These are phyloP conservation scores for Oophaga sylvatica DNA, from an alignment of 2,797 vertebrate species.

Conservation along the genomic window DNA sequence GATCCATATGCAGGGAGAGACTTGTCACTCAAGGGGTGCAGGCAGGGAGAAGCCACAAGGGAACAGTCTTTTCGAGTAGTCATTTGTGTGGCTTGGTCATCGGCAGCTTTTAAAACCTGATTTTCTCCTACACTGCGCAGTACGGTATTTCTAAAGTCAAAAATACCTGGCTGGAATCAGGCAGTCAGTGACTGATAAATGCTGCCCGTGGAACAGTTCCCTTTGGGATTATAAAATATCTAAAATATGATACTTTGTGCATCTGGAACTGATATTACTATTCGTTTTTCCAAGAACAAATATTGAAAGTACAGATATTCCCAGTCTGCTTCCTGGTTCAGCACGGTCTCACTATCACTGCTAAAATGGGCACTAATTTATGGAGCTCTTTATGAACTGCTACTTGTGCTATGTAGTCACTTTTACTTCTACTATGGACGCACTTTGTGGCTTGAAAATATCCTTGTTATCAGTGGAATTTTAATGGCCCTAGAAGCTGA, in stretches of 20 bases:
- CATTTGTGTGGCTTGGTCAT: no score
- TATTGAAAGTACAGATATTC: background rate
- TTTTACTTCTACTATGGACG: background rate
- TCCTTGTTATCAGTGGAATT: constrained; percentile 11
- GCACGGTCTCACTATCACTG: background rate
- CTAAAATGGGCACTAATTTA: background rate
- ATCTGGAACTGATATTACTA: background rate
- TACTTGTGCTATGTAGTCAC: background rate
- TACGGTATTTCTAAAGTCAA: no score
- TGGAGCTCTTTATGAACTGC: background rate
- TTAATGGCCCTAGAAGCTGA: background rate
- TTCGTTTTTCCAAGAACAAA: background rate
- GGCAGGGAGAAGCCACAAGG: no score
- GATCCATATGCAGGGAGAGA: no score
- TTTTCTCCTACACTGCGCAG: no score
- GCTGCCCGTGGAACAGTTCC: no score
- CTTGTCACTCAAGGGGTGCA: no score
- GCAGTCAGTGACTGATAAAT: no score
- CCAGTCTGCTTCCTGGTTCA: background rate
- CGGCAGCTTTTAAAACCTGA: no score
- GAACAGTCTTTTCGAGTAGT: no score
- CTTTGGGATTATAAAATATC: background rate
- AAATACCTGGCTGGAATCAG: no score
- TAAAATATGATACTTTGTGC: background rate
- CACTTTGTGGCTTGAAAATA: background rate